Evolutionary conservation across 2,888 invertebrate genomes (phyloP).

Genomic region (Cosmorhoe ocellata): DNA sequence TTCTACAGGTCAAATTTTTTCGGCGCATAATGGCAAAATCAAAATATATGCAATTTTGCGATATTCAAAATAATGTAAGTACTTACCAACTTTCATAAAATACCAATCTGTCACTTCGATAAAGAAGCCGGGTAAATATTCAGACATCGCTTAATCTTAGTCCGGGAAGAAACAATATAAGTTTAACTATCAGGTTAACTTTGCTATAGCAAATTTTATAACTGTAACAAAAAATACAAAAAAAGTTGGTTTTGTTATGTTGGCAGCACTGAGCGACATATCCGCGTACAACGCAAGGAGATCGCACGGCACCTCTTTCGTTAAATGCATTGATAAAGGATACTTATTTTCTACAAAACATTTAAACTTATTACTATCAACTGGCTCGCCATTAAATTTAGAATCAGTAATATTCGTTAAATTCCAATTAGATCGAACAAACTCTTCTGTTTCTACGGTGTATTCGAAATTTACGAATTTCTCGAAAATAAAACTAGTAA

Average conservation of each 20-base stretch:
- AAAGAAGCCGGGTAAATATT: too few species aligned
- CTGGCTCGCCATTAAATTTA: neutral
- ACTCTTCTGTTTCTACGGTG: too few species aligned
- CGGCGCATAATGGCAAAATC: too few species aligned
- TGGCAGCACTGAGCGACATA: neutral
- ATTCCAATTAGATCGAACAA: neutral
- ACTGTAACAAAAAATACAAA: neutral
- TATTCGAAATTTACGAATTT: too few species aligned
- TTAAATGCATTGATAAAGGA: neutral
- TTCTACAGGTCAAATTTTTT: too few species aligned
- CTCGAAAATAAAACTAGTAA: constrained; percentile 3
- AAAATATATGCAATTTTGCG: too few species aligned
- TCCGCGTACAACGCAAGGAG: constrained; percentile 6
- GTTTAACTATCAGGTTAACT: too few species aligned
- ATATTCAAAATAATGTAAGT: too few species aligned
- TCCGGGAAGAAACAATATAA: too few species aligned
- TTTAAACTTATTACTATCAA: neutral
- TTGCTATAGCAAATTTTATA: neutral
- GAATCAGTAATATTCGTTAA: neutral
- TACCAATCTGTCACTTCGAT: too few species aligned
- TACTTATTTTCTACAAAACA: constrained; percentile 3
- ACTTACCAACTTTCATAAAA: too few species aligned
- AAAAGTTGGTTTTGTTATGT: neutral
- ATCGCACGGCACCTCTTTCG: constrained; percentile 1
- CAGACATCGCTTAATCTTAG: too few species aligned